Conservation (phyloP, 1,140 invertebrate genomes). For the Cherax destructor region DNA sequence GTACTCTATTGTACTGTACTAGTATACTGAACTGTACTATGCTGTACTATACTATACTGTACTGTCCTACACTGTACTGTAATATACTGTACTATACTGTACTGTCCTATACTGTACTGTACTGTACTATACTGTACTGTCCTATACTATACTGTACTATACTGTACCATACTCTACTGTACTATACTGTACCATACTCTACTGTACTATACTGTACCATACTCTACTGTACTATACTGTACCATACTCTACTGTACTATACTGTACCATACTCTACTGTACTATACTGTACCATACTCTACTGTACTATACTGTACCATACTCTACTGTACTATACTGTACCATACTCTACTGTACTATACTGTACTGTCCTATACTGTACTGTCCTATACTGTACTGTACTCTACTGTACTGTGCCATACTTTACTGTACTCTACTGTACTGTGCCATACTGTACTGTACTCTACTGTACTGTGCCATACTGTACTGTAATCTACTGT, state of each 20-base stretch:
- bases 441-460: too few relatives aligned
- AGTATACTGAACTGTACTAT: slow-evolving; percentile 72
- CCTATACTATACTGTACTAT: slow-evolving; percentile 42
- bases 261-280: slow-evolving; percentile 66
- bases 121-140: slow-evolving; percentile 63
- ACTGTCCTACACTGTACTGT: too few relatives aligned
- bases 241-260: neutral
- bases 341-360: slow-evolving; percentile 72
- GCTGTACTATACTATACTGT: slow-evolving; percentile 70
- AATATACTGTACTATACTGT: neutral
- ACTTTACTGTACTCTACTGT: too few relatives aligned
- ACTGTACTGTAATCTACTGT: too few relatives aligned
- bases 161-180: too few relatives aligned
- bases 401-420: too few relatives aligned
- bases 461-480: too few relatives aligned
- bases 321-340: slow-evolving; percentile 34
- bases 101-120: slow-evolving; percentile 61
- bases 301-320: slow-evolving; percentile 59
- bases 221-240: too few relatives aligned
- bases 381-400: slow-evolving; percentile 37
- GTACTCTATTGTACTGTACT: too few relatives aligned
- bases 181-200: slow-evolving; percentile 46
- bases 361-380: slow-evolving; percentile 71
- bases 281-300: too few relatives aligned
- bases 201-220: slow-evolving; percentile 63